Evolutionary conservation across 2,888 invertebrate genomes (phyloP), one percentile per base, ranked within the genome.

Genomic region (Pyrocoelia pectoralis): DNA sequence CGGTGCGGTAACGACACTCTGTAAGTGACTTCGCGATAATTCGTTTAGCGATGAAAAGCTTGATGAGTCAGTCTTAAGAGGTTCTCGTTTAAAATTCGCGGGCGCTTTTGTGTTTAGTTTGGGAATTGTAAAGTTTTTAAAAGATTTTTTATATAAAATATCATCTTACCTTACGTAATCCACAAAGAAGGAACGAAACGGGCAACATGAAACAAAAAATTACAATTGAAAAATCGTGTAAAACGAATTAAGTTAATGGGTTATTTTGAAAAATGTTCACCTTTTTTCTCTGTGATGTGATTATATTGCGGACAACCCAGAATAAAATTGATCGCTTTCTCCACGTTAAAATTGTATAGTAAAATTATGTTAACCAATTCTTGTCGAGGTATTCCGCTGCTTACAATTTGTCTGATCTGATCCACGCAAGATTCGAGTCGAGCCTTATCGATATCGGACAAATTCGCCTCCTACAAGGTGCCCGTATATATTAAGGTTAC

Each of bases 361-460:
- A 95, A 81, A 24, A 94, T 88, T 46, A 90, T 87, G 70, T 90
- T 88, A 14, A 89, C 85, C 54, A 97, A 84, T 53, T 88, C 84
- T 67, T 88, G 86, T 71, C 94, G 92, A 0, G 94, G 84, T 8
- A 91, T 82, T 0, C 89, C 84, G 56, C 93, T 91, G 3, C 94
- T 95, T 52, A 95, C 84, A 5, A 94, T 88, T 77, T 89, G 89
- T 61, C 90, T 88, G 29, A 97, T 85, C 76, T 91, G 90, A 74
- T 95, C 94, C 56, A 95, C 83, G 73, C 96, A 95, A 0, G 94
- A 93, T 77, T 90, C 88, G 1, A 97, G 83, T 76, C 89, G 89
- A 0, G 88, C 90, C 82, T 88, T 88, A 56, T 93, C 90, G 1
- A 88, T 77, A 63, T 92, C 91, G 48, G 84, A 84, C 2, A 92